A percentile compares a stretch with the other conserved stretches of the same genome.
Evolutionary conservation across 2,797 vertebrate species (phyloP).

Genomic region (Ptychobarbus kaznakovi): DNA sequence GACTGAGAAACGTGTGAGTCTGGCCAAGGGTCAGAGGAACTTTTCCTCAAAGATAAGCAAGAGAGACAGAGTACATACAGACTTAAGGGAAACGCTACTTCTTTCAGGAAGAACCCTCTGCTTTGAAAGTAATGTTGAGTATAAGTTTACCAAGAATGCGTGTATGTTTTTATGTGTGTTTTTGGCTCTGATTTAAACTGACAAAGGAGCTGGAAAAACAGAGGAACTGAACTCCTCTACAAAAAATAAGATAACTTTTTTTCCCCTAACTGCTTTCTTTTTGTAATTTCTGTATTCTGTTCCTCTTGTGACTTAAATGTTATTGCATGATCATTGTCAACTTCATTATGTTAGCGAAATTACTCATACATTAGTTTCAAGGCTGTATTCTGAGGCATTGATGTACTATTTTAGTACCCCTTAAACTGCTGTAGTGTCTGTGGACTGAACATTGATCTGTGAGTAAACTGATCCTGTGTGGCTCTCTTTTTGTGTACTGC

Average conservation of each 20-base stretch:
- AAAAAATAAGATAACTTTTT: slow-evolving; percentile 17
- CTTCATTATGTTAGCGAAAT: not conserved
- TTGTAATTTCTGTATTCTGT: slow-evolving; percentile 19
- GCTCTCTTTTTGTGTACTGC: slow-evolving; percentile 19
- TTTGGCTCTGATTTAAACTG: slow-evolving; percentile 41
- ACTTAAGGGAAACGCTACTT: slow-evolving; percentile 50
- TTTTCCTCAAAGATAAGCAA: slow-evolving; percentile 74
- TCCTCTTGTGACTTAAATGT: not conserved
- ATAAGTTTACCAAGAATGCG: slow-evolving; percentile 23
- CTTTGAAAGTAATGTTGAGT: slow-evolving; percentile 50
- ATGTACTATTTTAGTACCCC: slow-evolving; percentile 20
- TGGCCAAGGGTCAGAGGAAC: slow-evolving; percentile 74
- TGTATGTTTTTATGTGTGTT: slow-evolving; percentile 12
- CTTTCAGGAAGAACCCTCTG: slow-evolving; percentile 54
- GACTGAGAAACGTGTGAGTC: slow-evolving; percentile 62
- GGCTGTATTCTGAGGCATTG: slow-evolving; percentile 16
- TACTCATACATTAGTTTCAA: slow-evolving; percentile 20
- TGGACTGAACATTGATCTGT: slow-evolving; percentile 31
- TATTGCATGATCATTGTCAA: not conserved
- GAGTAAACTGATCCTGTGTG: slow-evolving; percentile 34
- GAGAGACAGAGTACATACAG: slow-evolving; percentile 52
- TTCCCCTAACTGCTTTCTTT: slow-evolving; percentile 2
- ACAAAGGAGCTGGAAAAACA: slow-evolving; percentile 48
- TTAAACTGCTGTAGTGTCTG: slow-evolving; percentile 3
- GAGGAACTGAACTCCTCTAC: slow-evolving; percentile 44